Base-by-base conservation (phyloP, 1,140 invertebrate species). In the Luehdorfia chinensis region DNA sequence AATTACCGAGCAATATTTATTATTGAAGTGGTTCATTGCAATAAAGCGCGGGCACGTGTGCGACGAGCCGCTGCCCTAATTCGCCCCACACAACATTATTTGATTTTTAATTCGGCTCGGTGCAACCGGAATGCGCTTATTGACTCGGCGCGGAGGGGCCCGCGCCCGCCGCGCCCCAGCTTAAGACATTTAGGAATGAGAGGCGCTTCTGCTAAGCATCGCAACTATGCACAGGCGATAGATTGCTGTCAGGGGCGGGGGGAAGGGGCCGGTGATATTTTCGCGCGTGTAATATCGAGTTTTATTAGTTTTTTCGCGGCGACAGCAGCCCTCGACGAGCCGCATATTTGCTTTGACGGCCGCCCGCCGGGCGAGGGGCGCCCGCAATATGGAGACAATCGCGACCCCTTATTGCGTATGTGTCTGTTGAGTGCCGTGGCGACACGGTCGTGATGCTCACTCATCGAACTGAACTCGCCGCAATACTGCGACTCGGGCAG, bases 251-350 rank as follows among this genome's bases (percentile, higher is more conserved):
- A 27, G 15, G 13, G 25, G 16, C 16, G 36, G 23, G 27, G 23
- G 14, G 21, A 7, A 34, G 12, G 16, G 12, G 11, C 15, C 9
- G 23, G 14, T 18, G 14, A 11, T 15, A 11, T 30, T 18, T 25
- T 21, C 11, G 57, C 55, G 65, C 66, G 63, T 66, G 64, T 74
- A 66, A 75, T 76, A 74, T 73, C 47, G 45, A 59, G 51, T 78
- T 84, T 80, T 84, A 84, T 84, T 80, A 80, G 75, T 78, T 84
- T 83, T 83, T 81, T 50, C 70, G 75, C 66, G 69, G 67, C 65
- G 69, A 76, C 71, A 64, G 57, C 25, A 9, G 61, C 63, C 53
- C 53, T 55, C 30, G 47, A 50, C 45, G 66, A n/a, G n/a, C n/a
- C n/a, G n/a, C n/a, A n/a, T n/a, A n/a, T 64, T 70, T 65, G 61